Conservation (phyloP, 2,797 vertebrate genomes). For the Phataginus tetradactyla region DNA sequence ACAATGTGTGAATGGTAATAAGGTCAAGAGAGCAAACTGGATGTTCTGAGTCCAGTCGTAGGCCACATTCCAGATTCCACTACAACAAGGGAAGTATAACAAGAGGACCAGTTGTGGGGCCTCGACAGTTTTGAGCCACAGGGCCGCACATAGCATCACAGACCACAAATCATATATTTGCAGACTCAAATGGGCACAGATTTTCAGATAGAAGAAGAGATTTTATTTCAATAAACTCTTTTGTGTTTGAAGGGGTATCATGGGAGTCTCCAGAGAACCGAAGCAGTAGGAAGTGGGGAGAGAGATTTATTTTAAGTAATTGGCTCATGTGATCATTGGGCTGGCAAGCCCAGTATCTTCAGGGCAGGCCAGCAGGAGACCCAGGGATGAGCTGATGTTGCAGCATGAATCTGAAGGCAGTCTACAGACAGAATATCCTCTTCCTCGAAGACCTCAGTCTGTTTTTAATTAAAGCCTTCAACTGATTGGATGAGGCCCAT, state of each 20-base stretch:
- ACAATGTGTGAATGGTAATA: background rate
- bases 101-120: background rate
- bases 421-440: background rate
- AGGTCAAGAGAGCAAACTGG: background rate
- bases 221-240: background rate
- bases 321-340: background rate
- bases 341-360: background rate
- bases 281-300: too few species aligned
- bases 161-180: background rate
- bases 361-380: background rate
- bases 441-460: background rate
- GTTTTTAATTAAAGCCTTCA: background rate
- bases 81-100: background rate
- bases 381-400: background rate
- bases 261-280: background rate
- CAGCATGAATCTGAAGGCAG: background rate
- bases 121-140: background rate
- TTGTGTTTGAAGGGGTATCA: background rate
- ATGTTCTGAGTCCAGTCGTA: background rate
- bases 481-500: background rate
- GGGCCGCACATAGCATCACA: background rate
- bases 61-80: background rate
- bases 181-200: background rate
- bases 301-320: background rate
- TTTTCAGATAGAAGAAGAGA: background rate